phyloP scores from a whole-genome alignment of 2,797 vertebrate species.

The Enteromius afrohamiltoni region DNA sequence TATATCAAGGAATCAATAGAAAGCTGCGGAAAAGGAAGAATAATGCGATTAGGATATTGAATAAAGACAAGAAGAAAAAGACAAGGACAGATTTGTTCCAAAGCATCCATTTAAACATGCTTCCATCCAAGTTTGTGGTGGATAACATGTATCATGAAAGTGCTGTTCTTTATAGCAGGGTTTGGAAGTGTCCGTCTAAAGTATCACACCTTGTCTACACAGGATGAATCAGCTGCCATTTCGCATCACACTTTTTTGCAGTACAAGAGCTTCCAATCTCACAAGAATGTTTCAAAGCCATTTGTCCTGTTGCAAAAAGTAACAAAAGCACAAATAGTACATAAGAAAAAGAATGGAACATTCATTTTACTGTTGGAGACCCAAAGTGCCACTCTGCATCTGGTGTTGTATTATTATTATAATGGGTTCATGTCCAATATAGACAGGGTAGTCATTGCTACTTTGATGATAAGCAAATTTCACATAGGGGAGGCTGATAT shows the following conservation, averaged over 20 bases:
- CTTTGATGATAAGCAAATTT: not conserved
- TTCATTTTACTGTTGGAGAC: not conserved
- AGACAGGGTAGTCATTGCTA: not conserved
- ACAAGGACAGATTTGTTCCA: not conserved
- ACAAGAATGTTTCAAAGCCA: not conserved
- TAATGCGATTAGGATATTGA: not conserved
- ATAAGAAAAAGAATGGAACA: not conserved
- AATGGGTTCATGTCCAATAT: not conserved
- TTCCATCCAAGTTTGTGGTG: not conserved
- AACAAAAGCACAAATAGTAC: not conserved
- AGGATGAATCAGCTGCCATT: not conserved
- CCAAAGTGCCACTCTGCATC: not conserved
- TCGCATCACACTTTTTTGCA: not conserved
- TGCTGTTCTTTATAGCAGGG: not conserved
- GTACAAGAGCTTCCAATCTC: not conserved
- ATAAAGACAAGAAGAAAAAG: not conserved
- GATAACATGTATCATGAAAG: not conserved
- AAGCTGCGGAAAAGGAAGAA: slow-evolving; percentile 11
- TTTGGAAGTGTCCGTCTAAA: not conserved
- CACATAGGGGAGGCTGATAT: not conserved
- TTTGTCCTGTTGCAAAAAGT: not conserved
- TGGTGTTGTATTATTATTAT: not conserved
- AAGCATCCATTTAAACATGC: not conserved
- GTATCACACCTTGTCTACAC: not conserved
- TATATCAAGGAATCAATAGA: slow-evolving; percentile 14